A percentile compares a stretch with the other conserved stretches of the same genome.
phyloP scores from a whole-genome alignment of 2,797 vertebrate species.

The Coendou prehensilis region DNA sequence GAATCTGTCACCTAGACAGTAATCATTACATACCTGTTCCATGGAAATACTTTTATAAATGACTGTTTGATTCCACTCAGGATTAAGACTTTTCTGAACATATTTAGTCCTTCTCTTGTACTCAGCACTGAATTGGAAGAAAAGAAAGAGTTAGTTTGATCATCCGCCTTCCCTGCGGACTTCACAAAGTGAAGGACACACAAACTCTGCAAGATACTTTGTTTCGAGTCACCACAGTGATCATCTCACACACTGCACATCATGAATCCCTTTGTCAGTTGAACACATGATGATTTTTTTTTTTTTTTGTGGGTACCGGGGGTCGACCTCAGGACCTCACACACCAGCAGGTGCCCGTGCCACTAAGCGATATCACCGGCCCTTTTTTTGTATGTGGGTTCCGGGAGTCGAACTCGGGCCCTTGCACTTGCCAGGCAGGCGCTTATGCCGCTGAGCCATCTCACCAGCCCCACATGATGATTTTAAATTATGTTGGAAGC shows the following conservation, averaged over 20 bases:
- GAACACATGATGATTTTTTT: background rate
- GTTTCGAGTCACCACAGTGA: background rate
- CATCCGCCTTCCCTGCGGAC: slow-evolving; percentile 30
- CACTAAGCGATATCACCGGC: too few species aligned
- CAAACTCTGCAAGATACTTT: background rate
- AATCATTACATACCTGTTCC: slow-evolving; percentile 94
- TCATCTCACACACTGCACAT: background rate
- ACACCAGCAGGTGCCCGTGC: too few species aligned
- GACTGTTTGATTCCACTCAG: slow-evolving; percentile 99
- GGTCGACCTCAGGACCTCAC: too few species aligned
- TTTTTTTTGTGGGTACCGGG: too few species aligned
- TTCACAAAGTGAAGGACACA: slow-evolving; percentile 7
- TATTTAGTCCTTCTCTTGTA: slow-evolving; percentile 98
- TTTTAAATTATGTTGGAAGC: slow-evolving; percentile 15
- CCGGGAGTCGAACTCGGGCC: too few species aligned
- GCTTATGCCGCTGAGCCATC: too few species aligned
- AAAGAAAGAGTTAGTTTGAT: slow-evolving; percentile 75
- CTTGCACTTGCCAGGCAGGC: too few species aligned
- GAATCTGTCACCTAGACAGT: background rate
- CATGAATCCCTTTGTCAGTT: slow-evolving; percentile 17
- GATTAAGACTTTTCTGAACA: slow-evolving; percentile 97
- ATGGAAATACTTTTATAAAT: slow-evolving; percentile 99
- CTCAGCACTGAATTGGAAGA: slow-evolving; percentile 93
- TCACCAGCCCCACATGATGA: background rate
- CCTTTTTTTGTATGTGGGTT: too few species aligned